Evolutionary conservation across 2,888 invertebrate genomes (phyloP).

Genomic region (Lamproptera curius): DNA sequence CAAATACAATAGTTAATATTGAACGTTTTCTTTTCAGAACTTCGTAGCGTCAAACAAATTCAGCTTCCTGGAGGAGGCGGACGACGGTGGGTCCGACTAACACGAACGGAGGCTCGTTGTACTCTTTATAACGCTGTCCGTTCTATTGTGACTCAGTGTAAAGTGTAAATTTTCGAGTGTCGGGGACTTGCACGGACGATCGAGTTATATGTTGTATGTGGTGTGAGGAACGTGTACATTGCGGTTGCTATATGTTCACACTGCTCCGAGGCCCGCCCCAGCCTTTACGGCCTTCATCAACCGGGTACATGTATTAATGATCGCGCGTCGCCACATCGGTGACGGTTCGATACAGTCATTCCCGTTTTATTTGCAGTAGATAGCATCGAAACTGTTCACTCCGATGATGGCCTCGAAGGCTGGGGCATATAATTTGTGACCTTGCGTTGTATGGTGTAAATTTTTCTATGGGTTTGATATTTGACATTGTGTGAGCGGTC

Average conservation of each 20-base stretch:
- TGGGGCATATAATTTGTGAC: slow-evolving; percentile 62
- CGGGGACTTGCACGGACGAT: slow-evolving; percentile 58
- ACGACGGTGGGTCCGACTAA: slow-evolving; percentile 72
- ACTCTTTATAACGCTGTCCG: slow-evolving; percentile 48
- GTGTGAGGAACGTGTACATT: slow-evolving; percentile 57
- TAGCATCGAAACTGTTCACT: slow-evolving; percentile 9
- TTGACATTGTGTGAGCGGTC: slow-evolving; percentile 46
- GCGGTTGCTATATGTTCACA: slow-evolving; percentile 55
- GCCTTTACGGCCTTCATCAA: slow-evolving; percentile 42
- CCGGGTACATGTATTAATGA: background rate
- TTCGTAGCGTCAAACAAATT: slow-evolving; percentile 88
- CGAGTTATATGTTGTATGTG: slow-evolving; percentile 61
- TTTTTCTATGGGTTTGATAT: slow-evolving; percentile 74
- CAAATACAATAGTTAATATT: background rate
- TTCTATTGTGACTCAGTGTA: slow-evolving; percentile 65
- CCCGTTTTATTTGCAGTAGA: slow-evolving; percentile 22
- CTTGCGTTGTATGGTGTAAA: slow-evolving; percentile 73
- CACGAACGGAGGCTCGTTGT: slow-evolving; percentile 33
- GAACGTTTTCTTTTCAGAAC: slow-evolving; percentile 70
- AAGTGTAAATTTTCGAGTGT: slow-evolving; percentile 72
- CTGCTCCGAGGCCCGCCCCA: slow-evolving; percentile 63
- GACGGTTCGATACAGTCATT: slow-evolving; percentile 8
- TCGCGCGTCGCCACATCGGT: too few relatives aligned
- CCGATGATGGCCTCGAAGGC: slow-evolving; percentile 43
- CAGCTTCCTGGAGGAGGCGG: slow-evolving; percentile 84